Evolutionary conservation across 2,113 vertebrate genomes (phyloP).

Genomic region (Apteryx mantelli): DNA sequence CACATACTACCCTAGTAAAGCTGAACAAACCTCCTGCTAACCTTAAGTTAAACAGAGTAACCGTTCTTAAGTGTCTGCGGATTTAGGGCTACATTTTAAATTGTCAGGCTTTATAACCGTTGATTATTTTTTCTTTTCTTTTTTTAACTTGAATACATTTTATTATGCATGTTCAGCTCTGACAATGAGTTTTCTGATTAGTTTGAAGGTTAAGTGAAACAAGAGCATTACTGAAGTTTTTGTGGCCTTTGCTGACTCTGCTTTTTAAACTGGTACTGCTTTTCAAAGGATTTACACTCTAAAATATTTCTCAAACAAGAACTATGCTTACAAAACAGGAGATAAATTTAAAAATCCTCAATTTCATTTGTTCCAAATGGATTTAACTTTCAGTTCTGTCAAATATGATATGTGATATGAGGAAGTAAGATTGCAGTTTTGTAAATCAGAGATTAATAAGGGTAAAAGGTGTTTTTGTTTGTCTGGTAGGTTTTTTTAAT

Average conservation of each 20-base stretch:
- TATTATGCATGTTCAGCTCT: constrained; percentile 8
- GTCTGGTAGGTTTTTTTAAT: constrained; percentile 14
- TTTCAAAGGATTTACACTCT: neutral
- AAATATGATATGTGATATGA: neutral
- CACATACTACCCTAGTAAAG: neutral
- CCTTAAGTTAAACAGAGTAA: neutral
- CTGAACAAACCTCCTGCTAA: neutral
- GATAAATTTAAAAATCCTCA: neutral
- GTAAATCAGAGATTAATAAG: constrained; percentile 10
- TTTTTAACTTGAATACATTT: neutral
- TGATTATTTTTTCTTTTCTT: neutral
- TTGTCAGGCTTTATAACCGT: neutral
- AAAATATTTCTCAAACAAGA: neutral
- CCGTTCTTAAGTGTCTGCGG: neutral
- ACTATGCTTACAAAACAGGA: neutral
- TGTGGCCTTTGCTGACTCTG: neutral
- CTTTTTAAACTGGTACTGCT: neutral
- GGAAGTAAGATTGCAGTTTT: neutral
- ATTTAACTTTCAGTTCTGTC: neutral
- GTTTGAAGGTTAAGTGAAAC: constrained; percentile 17
- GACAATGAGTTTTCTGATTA: neutral
- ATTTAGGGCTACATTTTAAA: neutral
- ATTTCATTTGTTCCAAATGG: neutral
- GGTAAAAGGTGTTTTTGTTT: neutral
- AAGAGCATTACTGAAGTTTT: neutral